Conservation (phyloP, 2,113 vertebrate species). For the Herpetotheres cachinnans region DNA sequence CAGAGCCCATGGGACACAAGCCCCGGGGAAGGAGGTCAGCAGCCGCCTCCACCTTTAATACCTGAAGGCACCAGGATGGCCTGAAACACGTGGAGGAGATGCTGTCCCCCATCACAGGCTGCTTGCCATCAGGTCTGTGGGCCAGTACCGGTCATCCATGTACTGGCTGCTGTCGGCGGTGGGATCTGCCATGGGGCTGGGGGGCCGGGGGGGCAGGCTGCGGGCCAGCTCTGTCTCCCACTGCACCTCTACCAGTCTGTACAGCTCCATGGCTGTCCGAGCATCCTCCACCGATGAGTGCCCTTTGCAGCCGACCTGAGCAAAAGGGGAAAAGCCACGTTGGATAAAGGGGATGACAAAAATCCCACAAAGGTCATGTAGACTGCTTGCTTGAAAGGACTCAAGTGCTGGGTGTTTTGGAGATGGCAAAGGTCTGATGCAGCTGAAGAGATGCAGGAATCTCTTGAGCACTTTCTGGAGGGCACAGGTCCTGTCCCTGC, state of each 20-base stretch:
- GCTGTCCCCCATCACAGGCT: background rate
- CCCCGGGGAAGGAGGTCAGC: background rate
- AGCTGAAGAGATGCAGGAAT: background rate
- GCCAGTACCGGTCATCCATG: constrained; percentile 94
- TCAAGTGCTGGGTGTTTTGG: background rate
- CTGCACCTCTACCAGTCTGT: constrained; percentile 87
- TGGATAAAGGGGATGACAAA: background rate
- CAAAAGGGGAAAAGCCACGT: background rate
- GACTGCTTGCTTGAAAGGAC: background rate
- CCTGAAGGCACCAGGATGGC: background rate
- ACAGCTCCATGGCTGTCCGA: constrained; percentile 87
- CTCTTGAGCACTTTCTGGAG: background rate
- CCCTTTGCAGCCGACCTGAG: constrained; percentile 79
- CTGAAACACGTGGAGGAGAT: accelerated
- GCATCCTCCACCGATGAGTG: constrained; percentile 94
- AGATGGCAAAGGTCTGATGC: background rate
- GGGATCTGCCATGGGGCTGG: constrained; percentile 21
- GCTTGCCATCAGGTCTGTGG: constrained; percentile 69
- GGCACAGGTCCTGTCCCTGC: background rate
- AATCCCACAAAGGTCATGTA: background rate
- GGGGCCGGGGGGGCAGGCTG: background rate
- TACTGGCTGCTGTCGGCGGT: constrained; percentile 74
- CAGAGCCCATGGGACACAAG: background rate
- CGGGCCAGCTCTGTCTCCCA: constrained; percentile 80
- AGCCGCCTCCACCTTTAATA: background rate